Evolutionary conservation across 2,888 invertebrate genomes (phyloP), one percentile per base, ranked within the genome.

Genomic region (Leucoma salicis): DNA sequence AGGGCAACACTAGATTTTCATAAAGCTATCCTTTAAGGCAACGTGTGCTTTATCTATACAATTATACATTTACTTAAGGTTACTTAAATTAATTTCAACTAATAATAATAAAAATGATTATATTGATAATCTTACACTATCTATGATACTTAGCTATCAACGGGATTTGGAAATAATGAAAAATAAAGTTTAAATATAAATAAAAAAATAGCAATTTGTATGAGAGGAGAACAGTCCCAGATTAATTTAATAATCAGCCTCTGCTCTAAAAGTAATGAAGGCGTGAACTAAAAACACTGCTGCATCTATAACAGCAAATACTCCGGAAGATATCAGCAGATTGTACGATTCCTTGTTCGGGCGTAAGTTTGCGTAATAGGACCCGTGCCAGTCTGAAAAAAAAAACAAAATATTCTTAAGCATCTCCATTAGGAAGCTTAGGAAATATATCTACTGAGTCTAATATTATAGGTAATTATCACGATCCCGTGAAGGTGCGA

Each of bases 331-430:
- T 48, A 93, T 91, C 63, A 94, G 84, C 78, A 94, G 92, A 60
- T 93, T 93, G 81, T 93, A 91, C 63, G 93, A 91, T 64, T 91
- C 91, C 67, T 93, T 93, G 70, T 92, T 92, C 8, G 94, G 92
- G 53, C 92, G 91, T 54, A 92, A 89, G 54, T 86, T 86, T 10
- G 78, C 74, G 63, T 89, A 88, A 67, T 88, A 89, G 2, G 88
- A 89, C 42, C 73, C 72, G 72, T 89, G 88, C 88, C 88, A 89
- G 46, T 88, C 88, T 89, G 82, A 53, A 58, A 52, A 39, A 46
- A 47, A 13, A 29, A 14, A 24, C 6, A 3, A 21, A 5, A 8
- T 3, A 21, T 2, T 21, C n/a, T n/a, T n/a, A n/a, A n/a, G n/a
- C n/a, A n/a, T n/a, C n/a, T n/a, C n/a, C n/a, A n/a, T 4, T 21